phyloP scores from a whole-genome alignment of 2,797 vertebrate species.

The Paguma larvata region DNA sequence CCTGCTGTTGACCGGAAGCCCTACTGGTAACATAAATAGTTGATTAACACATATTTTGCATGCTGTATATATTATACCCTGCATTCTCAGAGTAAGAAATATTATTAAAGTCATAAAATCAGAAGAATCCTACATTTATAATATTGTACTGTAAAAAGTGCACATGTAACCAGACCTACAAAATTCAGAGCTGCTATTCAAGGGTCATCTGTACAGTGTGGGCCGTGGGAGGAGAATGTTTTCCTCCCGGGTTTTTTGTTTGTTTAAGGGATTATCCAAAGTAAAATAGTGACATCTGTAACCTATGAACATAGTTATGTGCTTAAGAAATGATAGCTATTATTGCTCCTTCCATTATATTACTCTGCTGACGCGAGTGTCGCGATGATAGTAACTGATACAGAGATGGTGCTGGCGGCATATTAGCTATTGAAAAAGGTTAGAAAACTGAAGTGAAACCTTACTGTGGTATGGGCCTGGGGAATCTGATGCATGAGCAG shows the following conservation, averaged over 20 bases:
- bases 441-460: neutral
- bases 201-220: neutral
- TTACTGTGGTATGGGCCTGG: neutral
- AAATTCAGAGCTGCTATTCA: neutral
- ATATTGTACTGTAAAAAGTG: neutral
- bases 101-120: neutral
- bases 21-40: neutral
- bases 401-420: neutral
- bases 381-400: neutral
- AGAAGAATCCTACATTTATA: neutral
- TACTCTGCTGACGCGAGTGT: neutral
- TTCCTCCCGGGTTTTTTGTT: neutral
- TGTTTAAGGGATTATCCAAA: neutral
- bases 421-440: neutral
- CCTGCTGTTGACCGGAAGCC: neutral
- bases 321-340: neutral
- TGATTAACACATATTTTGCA: neutral
- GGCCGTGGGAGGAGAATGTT: neutral
- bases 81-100: neutral
- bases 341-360: neutral
- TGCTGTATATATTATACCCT: neutral
- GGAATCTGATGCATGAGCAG: neutral
- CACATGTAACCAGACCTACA: neutral
- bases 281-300: neutral
- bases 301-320: neutral